Base-by-base conservation (phyloP, 2,113 vertebrate species). In the Coracopsis vasa region DNA sequence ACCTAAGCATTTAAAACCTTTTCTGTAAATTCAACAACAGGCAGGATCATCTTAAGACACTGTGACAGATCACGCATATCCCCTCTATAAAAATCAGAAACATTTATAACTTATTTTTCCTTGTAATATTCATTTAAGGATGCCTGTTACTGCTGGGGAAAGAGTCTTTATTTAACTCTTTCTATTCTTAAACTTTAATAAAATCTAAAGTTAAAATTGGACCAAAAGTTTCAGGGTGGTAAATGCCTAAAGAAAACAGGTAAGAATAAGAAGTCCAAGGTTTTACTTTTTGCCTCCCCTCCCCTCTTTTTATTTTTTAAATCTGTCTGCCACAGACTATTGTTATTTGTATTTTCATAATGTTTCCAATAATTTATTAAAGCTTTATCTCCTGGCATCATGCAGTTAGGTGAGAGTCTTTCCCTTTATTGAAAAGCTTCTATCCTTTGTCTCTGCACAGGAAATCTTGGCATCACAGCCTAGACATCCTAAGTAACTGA, bases 281-380 rank as follows among this genome's bases (percentile, higher is more conserved):
- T 80, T 92, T 74, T 75, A 56, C 16, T 48, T 11, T 3, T 53
- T 90, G 21, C 1, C 15, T 20, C 7, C 3, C 4, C 2, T 2
- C 4, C 2, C 10, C 9, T 2, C 0, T 18, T n/a, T 27, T 13
- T 27, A n/a, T 19, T 54, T 50, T 33, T 29, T n/a, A 1, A 66
- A 11, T 54, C 39, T 54, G 23, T 4, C 24, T 75, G 27, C 33
- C 3, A 3, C 17, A 41, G 28, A 25, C 4, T 41, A 2, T 28
- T 48, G 94, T 53, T 37, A 9, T 53, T 86, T 66, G 11, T 37
- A 5, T 44, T 89, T 81, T 81, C 48, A 24, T 48, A 62, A 12
- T n/a, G 81, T 91, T 72, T 17, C 7, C 29, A 64, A 4, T 47
- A 41, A 44, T 64, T 64, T 67, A 25, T 79, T 85, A 29, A 83